These are phyloP conservation scores for Psephotus haematonotus DNA, from an alignment of 2,113 vertebrate genomes.

Conservation along the genomic window DNA sequence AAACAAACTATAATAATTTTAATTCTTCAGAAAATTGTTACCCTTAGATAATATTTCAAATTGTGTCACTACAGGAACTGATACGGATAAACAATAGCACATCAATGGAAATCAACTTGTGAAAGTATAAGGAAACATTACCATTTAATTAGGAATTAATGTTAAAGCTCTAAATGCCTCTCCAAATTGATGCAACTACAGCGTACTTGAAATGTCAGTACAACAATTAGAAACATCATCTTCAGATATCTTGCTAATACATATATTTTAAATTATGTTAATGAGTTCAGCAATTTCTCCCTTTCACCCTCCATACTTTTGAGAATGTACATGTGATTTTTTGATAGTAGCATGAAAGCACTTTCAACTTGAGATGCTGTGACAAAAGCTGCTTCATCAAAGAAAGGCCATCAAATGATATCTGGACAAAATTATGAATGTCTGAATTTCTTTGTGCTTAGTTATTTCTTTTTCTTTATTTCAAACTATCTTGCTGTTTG, in stretches of 20 bases:
- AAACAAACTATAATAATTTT: background rate
- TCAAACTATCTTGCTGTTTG: background rate
- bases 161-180: slow-evolving; percentile 35
- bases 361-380: background rate
- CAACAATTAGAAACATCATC: background rate
- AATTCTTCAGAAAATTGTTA: background rate
- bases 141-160: slow-evolving; percentile 60
- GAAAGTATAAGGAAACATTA: slow-evolving; percentile 40
- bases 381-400: background rate
- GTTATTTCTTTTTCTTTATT: background rate
- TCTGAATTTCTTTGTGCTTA: background rate
- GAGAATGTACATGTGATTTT: background rate
- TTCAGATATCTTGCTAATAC: slow-evolving; percentile 42
- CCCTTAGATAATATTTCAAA: background rate
- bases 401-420: background rate
- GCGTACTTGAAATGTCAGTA: slow-evolving; percentile 54
- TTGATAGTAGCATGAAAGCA: background rate
- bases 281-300: background rate
- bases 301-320: background rate
- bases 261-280: background rate
- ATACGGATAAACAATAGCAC: slow-evolving; percentile 29
- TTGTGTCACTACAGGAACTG: background rate
- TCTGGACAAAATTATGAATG: background rate
- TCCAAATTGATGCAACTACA: slow-evolving; percentile 20
- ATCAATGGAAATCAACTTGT: background rate